These are phyloP conservation scores for Philantomba maxwellii DNA, from an alignment of 2,113 vertebrate species.

Conservation along the genomic window DNA sequence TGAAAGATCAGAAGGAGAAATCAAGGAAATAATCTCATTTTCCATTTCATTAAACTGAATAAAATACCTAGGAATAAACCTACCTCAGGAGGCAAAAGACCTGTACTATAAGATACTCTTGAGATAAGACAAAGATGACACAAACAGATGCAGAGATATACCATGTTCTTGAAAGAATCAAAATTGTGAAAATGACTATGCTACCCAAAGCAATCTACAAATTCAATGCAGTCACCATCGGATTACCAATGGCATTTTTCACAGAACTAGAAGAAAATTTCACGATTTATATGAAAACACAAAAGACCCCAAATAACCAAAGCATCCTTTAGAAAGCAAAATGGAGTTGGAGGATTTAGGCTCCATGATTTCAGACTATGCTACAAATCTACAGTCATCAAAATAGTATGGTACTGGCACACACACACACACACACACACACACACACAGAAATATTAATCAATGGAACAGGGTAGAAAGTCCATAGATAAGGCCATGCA, in stretches of 20 bases:
- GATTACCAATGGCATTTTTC: not conserved
- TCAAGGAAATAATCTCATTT: not conserved
- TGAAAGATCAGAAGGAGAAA: not conserved
- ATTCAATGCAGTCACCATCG: not conserved
- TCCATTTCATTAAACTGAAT: not conserved
- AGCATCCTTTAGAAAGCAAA: not conserved
- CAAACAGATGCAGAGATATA: not conserved
- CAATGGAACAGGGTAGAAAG: not conserved
- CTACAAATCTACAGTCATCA: not conserved
- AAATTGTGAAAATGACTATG: not conserved
- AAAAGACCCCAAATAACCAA: not conserved
- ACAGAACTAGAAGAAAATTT: not conserved
- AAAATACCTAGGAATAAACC: not conserved
- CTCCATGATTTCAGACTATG: not conserved
- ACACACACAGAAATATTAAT: not conserved
- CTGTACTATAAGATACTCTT: not conserved
- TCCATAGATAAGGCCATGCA: not conserved
- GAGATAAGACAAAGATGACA: not conserved
- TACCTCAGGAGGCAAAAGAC: not conserved
- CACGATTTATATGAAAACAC: not conserved
- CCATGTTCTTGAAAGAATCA: not conserved
- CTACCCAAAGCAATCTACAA: not conserved
- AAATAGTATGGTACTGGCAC: not conserved
- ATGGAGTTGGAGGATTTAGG: not conserved
- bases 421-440: not conserved